Evolutionary conservation across 2,113 vertebrate species (phyloP).

Genomic region (Thinocorus orbignyianus): DNA sequence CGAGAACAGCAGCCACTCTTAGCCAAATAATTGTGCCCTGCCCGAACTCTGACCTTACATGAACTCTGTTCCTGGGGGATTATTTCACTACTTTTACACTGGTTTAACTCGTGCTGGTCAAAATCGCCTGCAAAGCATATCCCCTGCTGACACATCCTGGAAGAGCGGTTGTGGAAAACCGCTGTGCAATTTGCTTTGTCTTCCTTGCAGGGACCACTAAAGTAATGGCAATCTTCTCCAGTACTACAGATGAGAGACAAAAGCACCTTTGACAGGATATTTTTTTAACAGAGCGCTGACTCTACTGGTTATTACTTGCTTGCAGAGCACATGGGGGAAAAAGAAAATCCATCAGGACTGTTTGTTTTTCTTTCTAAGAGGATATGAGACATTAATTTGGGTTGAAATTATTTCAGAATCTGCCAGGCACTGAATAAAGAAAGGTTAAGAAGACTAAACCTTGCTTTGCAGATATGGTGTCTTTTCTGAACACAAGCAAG

Average conservation of each 20-base stretch:
- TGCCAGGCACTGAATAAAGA: not conserved
- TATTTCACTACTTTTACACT: not conserved
- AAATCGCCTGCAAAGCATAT: not conserved
- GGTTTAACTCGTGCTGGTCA: not conserved
- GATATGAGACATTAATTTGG: not conserved
- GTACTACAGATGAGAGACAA: not conserved
- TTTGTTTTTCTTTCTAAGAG: not conserved
- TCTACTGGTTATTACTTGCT: not conserved
- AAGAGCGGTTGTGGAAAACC: not conserved
- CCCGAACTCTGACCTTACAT: not conserved
- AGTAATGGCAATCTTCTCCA: not conserved
- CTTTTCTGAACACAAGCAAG: not conserved
- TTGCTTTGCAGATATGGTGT: not conserved
- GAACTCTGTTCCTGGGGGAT: not conserved
- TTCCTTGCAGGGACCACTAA: not conserved
- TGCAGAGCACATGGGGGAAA: not conserved
- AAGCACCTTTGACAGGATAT: not conserved
- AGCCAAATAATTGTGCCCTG: not conserved
- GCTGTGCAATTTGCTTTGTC: not conserved
- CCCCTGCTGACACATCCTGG: not conserved
- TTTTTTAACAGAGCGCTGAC: not conserved
- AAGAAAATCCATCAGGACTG: not conserved
- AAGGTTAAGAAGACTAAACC: not conserved
- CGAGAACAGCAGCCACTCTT: not conserved
- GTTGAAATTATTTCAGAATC: not conserved